These are phyloP conservation scores for Dendrocincla tyrannina DNA, from an alignment of 2,797 vertebrate species.

Conservation along the genomic window DNA sequence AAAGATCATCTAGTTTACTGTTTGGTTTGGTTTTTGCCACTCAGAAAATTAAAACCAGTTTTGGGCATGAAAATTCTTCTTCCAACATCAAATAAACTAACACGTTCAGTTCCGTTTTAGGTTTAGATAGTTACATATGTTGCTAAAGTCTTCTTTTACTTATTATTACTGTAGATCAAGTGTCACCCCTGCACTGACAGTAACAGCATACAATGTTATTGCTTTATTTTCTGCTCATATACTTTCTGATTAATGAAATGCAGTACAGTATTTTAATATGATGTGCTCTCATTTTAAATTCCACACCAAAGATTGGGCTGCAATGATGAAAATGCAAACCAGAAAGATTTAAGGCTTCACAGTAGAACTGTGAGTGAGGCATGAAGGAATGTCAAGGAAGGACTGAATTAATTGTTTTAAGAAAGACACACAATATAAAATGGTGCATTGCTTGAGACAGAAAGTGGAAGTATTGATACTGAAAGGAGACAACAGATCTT, in stretches of 20 bases:
- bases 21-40: neutral
- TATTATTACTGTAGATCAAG: neutral
- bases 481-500: neutral
- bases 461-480: neutral
- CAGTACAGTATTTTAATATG: neutral
- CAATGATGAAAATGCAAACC: neutral
- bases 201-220: neutral
- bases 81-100: neutral
- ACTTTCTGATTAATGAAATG: neutral
- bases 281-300: neutral
- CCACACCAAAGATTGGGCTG: neutral
- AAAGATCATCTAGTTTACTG: neutral
- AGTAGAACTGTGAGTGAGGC: neutral
- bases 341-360: neutral
- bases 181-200: neutral
- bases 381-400: constrained; percentile 4
- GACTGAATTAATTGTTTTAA: neutral
- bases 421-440: neutral
- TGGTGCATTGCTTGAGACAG: neutral
- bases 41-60: constrained; percentile 16
- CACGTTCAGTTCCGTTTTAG: neutral
- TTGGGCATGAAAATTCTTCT: neutral
- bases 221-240: neutral
- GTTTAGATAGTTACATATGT: neutral
- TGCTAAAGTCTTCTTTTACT: neutral